Evolutionary conservation across 2,113 vertebrate genomes (phyloP).

Genomic region (Misgurnus mizolepis): DNA sequence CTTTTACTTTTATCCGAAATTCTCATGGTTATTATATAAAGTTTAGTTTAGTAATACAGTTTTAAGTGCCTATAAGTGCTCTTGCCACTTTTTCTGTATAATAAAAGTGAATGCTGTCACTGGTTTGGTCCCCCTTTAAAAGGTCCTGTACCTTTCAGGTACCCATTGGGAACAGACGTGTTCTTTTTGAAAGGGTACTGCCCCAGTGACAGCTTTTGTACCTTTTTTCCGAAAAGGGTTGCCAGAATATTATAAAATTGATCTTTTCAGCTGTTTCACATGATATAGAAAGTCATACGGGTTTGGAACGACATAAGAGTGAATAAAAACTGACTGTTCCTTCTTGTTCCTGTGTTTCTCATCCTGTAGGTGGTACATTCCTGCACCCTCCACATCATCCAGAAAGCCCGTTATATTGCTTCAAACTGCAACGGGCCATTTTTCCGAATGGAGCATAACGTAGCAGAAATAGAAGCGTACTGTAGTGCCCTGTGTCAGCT

Average conservation of each 20-base stretch:
- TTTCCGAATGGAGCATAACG: constrained; percentile 85
- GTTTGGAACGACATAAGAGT: not conserved
- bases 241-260: too few species aligned
- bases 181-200: too few species aligned
- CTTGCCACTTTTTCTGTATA: too few species aligned
- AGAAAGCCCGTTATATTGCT: constrained; percentile 84
- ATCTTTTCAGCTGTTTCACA: not conserved
- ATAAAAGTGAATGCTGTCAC: too few species aligned
- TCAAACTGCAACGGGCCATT: constrained; percentile 80
- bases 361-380: constrained; percentile 73
- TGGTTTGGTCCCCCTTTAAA: too few species aligned
- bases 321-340: not conserved
- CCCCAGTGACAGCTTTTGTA: too few species aligned
- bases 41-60: too few species aligned
- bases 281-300: not conserved
- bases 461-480: constrained; percentile 84
- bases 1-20: not conserved
- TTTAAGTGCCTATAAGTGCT: too few species aligned
- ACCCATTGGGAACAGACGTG: too few species aligned
- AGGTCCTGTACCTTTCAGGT: too few species aligned
- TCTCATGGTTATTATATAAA: too few species aligned
- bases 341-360: constrained; percentile 41
- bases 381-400: constrained; percentile 82
- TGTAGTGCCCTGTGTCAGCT: constrained; percentile 85
- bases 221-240: too few species aligned